Percentiles rank a stretch among this genome's conserved stretches.
Evolutionary conservation across 2,888 invertebrate species (phyloP).

Genomic region (Nowickia ferox): DNA sequence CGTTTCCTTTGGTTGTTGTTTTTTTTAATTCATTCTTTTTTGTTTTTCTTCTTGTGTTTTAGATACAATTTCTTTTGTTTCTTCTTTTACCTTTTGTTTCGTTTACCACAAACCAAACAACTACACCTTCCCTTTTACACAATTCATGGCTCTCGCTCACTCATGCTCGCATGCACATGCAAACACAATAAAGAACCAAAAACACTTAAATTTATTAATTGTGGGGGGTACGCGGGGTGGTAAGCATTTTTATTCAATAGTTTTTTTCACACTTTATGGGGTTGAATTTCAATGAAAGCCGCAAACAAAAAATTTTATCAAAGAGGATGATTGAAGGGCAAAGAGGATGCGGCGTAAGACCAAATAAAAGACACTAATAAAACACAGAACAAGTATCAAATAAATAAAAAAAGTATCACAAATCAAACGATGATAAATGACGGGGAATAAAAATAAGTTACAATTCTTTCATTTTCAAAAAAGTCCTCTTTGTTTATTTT

Average conservation of each 20-base stretch:
- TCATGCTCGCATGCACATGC: conserved; percentile 57
- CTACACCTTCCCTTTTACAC: conserved; percentile 61
- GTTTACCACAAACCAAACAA: conserved; percentile 71
- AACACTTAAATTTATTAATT: conserved; percentile 55
- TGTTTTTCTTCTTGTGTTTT: conserved; percentile 46
- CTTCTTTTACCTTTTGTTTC: conserved; percentile 55
- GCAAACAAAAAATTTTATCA: conserved; percentile 50
- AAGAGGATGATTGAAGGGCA: conserved; percentile 70
- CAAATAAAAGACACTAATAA: conserved; percentile 62
- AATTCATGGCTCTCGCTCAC: conserved; percentile 37
- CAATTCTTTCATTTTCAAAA: conserved; percentile 59
- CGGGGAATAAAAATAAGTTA: conserved; percentile 37
- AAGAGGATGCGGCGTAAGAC: conserved; percentile 68
- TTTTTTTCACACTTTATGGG: conserved; percentile 64
- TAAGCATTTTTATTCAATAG: conserved; percentile 53
- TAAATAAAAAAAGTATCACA: conserved; percentile 50
- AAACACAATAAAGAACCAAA: conserved; percentile 62
- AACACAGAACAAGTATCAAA: conserved; percentile 55
- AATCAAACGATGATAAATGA: conserved; percentile 42
- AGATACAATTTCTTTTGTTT: conserved; percentile 50
- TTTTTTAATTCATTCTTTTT: conserved; percentile 50
- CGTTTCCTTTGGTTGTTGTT: conserved; percentile 38
- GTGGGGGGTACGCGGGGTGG: conserved; percentile 66
- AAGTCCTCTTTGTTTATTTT: conserved; percentile 69
- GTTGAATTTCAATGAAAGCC: conserved; percentile 71